These are phyloP conservation scores for Betta splendens DNA, from an alignment of 2,797 vertebrate species.

Conservation along the genomic window DNA sequence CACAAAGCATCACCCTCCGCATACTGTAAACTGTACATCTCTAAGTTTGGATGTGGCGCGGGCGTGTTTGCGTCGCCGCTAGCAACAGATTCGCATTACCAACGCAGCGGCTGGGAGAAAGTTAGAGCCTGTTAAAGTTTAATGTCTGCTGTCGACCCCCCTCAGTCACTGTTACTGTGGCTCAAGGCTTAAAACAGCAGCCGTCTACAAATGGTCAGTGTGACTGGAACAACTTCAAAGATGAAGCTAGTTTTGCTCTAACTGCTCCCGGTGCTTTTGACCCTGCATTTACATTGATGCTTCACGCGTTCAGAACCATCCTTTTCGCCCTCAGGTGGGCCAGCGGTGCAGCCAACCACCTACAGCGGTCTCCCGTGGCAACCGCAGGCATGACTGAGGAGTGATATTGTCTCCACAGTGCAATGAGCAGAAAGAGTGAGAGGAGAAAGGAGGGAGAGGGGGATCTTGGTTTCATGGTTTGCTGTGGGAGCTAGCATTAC, in stretches of 20 bases:
- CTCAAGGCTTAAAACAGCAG: conserved; percentile 19
- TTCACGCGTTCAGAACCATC: conserved; percentile 7
- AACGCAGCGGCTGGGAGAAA: conserved; percentile 46
- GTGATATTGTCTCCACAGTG: conserved; percentile 66
- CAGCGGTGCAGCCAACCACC: conserved; percentile 36
- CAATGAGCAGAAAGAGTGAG: conserved; percentile 68
- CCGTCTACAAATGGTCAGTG: conserved; percentile 38
- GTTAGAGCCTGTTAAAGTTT: conserved; percentile 75
- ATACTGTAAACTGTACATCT: conserved; percentile 1
- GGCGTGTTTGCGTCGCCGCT: conserved; percentile 38
- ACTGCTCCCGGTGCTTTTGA: conserved; percentile 37
- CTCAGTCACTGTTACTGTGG: conserved; percentile 34
- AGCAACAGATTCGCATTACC: conserved; percentile 60
- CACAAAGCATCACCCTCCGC: conserved; percentile 19
- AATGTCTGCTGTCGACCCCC: conserved; percentile 65
- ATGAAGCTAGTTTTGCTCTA: conserved; percentile 10
- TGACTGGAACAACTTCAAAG: conserved; percentile 53
- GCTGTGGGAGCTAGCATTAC: conserved; percentile 74
- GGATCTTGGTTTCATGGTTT: conserved; percentile 73
- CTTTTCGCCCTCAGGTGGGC: conserved; percentile 9
- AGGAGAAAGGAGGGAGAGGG: conserved; percentile 57
- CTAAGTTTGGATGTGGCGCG: conserved; percentile 2
- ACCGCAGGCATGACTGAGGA: conserved; percentile 71
- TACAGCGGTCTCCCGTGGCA: conserved; percentile 64
- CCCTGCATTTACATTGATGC: not conserved